A percentile compares a stretch with the other conserved stretches of the same genome.
These are phyloP conservation scores for Cherax quadricarinatus DNA, from an alignment of 1,140 invertebrate species.

Conservation along the genomic window DNA sequence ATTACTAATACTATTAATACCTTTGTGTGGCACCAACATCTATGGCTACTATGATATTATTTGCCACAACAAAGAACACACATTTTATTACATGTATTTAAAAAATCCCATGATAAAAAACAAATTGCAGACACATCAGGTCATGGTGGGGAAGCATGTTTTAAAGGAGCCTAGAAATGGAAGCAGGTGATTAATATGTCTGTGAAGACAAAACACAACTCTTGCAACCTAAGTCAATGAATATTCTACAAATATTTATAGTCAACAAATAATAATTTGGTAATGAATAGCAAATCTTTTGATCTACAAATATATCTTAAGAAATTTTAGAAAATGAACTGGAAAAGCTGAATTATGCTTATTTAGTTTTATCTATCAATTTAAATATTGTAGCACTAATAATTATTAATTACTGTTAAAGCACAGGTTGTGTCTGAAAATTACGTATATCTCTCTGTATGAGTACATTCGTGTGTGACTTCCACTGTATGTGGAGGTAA, in stretches of 20 bases:
- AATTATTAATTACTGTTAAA: too few relatives aligned
- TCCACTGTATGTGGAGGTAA: too few relatives aligned
- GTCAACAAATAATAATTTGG: background rate
- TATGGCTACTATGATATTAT: background rate
- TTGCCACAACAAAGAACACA: background rate
- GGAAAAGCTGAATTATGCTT: too few relatives aligned
- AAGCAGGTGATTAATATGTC: constrained; percentile 26
- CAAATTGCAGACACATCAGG: constrained; percentile 28
- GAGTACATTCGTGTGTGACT: background rate
- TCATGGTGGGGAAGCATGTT: constrained; percentile 19
- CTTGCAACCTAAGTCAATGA: background rate
- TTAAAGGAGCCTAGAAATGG: constrained; percentile 8
- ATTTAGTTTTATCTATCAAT: too few relatives aligned
- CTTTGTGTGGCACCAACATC: background rate
- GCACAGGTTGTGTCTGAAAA: background rate
- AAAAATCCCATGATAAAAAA: background rate
- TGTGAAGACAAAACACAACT: background rate
- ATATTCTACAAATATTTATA: background rate
- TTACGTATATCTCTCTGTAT: background rate
- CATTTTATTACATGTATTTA: background rate
- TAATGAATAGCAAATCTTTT: background rate
- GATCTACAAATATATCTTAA: background rate
- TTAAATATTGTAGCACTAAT: too few relatives aligned
- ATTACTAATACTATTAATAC: background rate
- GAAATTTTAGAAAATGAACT: background rate